Evolutionary conservation across 2,888 invertebrate genomes (phyloP), one percentile per base, ranked within the genome.

Genomic region (Scaptomyza parva): DNA sequence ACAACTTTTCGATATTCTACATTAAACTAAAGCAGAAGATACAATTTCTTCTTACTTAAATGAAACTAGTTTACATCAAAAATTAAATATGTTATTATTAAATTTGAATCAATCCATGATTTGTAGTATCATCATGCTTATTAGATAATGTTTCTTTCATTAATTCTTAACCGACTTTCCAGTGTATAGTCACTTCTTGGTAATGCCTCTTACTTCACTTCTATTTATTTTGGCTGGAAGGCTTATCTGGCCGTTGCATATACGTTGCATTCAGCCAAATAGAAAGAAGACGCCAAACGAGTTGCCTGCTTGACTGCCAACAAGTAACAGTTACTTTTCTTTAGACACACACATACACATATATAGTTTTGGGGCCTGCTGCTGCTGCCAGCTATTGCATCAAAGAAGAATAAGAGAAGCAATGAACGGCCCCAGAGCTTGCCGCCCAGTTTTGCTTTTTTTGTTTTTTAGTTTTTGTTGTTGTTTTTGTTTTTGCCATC

Each of bases 311-410:
- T 71, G 71, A 47, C 76, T 69, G 52, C 18, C 47, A 47, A 62
- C 85, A 54, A 84, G 83, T 78, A 82, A 85, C 82, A 82, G 82
- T 82, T 82, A 82, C 86, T 87, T 82, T 85, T 85, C 58, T 57
- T 60, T 50, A 58, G 59, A 72, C 40, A 45, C 39, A 33, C 20
- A 55, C 47, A 39, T 28, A 54, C 28, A 70, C 45, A 40, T n/a
- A 50, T 70, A 58, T 58, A 47, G 57, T 80, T 70, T 85, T 28
- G 72, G 72, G 54, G 67, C 52, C 71, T 59, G 55, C 58, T 28
- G 35, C 9, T 28, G n/a, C 33, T 33, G 66, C 55, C 70, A 54
- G 58, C 58, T 26, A 22, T 26, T 67, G 72, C 63, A 60, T 60
- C 45, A 43, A 20, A 53, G 60, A 47, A 35, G 14, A 14, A 35